phyloP scores from a whole-genome alignment of 2,888 invertebrate genomes.

The Belgica antarctica region DNA sequence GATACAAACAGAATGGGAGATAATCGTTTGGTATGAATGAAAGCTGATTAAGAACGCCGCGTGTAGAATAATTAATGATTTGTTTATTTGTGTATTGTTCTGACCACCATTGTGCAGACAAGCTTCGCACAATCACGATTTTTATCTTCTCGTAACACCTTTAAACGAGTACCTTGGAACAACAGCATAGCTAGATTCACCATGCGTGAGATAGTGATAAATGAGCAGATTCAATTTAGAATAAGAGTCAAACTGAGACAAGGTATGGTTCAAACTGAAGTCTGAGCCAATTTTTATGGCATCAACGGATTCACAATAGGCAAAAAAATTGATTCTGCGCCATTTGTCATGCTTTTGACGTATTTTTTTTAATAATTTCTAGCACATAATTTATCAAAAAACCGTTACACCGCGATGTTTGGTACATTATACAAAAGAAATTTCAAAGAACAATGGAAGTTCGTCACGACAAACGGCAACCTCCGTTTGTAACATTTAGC shows the following conservation, averaged over 20 bases:
- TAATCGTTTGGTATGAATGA: constrained; percentile 35
- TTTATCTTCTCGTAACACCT: neutral
- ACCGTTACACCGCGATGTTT: constrained; percentile 24
- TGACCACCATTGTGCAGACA: neutral
- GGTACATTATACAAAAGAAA: constrained; percentile 12
- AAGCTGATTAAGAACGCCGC: constrained; percentile 36
- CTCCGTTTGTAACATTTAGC: constrained; percentile 31
- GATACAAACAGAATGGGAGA: constrained; percentile 2
- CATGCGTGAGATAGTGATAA: constrained; percentile 16
- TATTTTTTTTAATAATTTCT: constrained; percentile 6
- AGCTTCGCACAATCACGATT: neutral
- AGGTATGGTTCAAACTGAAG: too few species aligned
- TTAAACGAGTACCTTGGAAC: too few species aligned
- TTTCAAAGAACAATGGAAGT: constrained; percentile 32
- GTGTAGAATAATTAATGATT: constrained; percentile 40
- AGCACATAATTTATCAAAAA: neutral
- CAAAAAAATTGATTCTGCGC: too few species aligned
- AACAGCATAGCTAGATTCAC: neutral
- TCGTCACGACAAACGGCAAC: constrained; percentile 42
- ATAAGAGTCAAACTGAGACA: neutral
- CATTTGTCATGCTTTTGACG: too few species aligned
- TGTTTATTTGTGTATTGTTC: constrained; percentile 31
- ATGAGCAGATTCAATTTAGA: constrained; percentile 1
- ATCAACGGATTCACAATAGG: too few species aligned
- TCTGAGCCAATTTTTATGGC: too few species aligned